Conservation (phyloP, 2,113 vertebrate species). For the Trichechus manatus region DNA sequence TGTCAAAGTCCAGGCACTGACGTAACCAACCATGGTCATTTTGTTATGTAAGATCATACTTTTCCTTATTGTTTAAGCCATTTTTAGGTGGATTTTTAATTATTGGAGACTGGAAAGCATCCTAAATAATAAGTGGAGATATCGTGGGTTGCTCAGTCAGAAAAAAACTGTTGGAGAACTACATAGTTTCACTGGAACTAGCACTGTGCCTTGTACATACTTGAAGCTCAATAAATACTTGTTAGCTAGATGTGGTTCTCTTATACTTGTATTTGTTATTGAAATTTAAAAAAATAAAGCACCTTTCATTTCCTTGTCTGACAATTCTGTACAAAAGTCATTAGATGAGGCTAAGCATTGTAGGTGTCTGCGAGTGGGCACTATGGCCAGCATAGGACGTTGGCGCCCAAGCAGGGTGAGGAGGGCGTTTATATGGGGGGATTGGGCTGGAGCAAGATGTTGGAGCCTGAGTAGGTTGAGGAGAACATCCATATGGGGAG, state of each 20-base stretch:
- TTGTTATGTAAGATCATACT: slow-evolving; percentile 29
- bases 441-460: not conserved
- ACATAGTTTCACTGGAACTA: not conserved
- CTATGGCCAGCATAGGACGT: not conserved
- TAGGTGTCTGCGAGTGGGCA: not conserved
- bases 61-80: slow-evolving; percentile 34
- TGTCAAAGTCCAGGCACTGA: slow-evolving; percentile 37
- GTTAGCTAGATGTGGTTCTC: not conserved
- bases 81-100: not conserved
- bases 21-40: not conserved
- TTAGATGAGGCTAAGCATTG: not conserved
- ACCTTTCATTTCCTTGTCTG: not conserved
- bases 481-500: too few relatives aligned
- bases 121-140: not conserved
- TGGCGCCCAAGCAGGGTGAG: not conserved
- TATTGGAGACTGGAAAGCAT: slow-evolving; percentile 21
- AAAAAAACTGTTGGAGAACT: slow-evolving; percentile 2
- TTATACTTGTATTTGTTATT: slow-evolving; percentile 36
- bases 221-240: slow-evolving; percentile 17
- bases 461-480: not conserved
- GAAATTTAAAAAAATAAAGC: slow-evolving; percentile 9
- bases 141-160: not conserved
- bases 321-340: slow-evolving; percentile 3
- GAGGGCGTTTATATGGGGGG: not conserved
- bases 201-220: not conserved